Percentiles rank a stretch among this genome's conserved stretches.
Conservation (phyloP, 2,888 invertebrate genomes). For the Nemotelus nigrinus region DNA sequence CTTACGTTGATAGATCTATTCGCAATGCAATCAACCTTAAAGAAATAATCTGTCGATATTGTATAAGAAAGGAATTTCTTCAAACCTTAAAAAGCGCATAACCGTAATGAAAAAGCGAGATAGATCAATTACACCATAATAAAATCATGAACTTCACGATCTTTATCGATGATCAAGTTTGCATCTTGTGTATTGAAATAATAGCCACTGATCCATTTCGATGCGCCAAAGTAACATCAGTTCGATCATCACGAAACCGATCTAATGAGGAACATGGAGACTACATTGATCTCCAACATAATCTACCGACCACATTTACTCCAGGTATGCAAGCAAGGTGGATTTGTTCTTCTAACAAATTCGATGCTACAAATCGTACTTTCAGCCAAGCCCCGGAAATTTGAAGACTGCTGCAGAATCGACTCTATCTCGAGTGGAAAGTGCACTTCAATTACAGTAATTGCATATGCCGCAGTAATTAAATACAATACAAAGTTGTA, state of each 20-base stretch:
- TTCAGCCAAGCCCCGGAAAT: too few relatives aligned
- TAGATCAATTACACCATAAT: conserved; percentile 20
- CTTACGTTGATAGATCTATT: neutral
- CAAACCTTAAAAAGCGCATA: too few relatives aligned
- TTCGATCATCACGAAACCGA: conserved; percentile 23
- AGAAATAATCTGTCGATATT: neutral
- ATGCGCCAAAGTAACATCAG: conserved; percentile 6
- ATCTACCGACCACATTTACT: too few relatives aligned
- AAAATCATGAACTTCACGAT: conserved; percentile 25
- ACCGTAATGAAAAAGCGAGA: neutral
- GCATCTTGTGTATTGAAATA: conserved; percentile 3
- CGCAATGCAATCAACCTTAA: neutral
- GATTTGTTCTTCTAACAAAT: too few relatives aligned
- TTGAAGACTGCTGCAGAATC: too few relatives aligned
- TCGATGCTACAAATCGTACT: too few relatives aligned
- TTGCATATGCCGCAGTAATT: neutral
- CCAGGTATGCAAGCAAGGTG: too few relatives aligned
- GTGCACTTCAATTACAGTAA: conserved; percentile 11
- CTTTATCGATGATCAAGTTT: neutral
- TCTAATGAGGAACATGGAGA: neutral
- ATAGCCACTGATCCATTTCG: conserved; percentile 1
- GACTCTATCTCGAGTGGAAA: neutral
- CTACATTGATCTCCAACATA: neutral
- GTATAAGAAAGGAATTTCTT: neutral
- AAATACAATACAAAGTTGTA: too few relatives aligned